phyloP scores from a whole-genome alignment of 2,888 invertebrate genomes.

The Altica lythri region DNA sequence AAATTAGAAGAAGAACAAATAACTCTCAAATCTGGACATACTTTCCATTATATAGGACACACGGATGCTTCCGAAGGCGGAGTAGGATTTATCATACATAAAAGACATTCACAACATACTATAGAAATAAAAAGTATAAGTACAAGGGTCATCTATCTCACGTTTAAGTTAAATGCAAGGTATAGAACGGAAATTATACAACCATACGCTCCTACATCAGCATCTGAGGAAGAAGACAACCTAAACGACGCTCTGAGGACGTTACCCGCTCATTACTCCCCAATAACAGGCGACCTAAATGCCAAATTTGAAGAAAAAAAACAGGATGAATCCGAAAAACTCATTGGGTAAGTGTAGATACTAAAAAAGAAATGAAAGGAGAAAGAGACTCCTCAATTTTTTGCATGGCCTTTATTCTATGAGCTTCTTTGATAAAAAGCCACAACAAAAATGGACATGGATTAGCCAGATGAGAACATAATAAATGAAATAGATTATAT shows the following conservation, averaged over 20 bases:
- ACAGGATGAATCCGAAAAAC: not conserved
- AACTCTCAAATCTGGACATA: too few species aligned
- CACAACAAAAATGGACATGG: conserved; percentile 2
- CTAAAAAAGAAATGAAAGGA: too few species aligned
- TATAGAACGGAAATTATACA: not conserved
- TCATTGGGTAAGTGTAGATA: too few species aligned
- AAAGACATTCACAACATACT: too few species aligned
- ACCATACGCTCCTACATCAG: not conserved
- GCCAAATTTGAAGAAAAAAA: not conserved
- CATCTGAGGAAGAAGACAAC: not conserved
- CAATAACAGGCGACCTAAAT: not conserved
- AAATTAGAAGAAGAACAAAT: too few species aligned
- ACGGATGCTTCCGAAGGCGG: too few species aligned
- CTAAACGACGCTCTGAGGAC: not conserved
- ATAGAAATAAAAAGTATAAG: not conserved
- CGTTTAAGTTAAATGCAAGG: not conserved
- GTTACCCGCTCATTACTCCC: not conserved
- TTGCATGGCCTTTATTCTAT: not conserved
- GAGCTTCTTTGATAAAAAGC: not conserved
- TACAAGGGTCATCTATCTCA: not conserved
- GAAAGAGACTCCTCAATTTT: not conserved
- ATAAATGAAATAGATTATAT: too few species aligned
- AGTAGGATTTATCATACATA: too few species aligned
- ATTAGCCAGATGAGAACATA: too few species aligned
- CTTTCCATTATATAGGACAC: too few species aligned